Evolutionary conservation across 2,888 invertebrate species (phyloP).

Genomic region (Lasioglossum figueresi): DNA sequence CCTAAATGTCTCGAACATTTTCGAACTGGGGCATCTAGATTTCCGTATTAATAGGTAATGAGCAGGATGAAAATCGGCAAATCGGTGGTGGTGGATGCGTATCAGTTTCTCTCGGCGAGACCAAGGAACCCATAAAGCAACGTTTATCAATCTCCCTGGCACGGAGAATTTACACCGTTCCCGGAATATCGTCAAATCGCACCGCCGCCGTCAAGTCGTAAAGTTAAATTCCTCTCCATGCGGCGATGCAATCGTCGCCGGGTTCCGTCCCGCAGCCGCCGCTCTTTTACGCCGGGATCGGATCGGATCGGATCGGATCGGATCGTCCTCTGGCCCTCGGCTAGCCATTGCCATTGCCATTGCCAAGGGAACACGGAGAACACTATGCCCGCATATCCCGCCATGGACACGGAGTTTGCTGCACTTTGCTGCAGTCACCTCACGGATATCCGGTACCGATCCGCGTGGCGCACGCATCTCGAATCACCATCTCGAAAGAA

Average conservation of each 20-base stretch:
- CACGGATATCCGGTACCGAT: constrained; percentile 81
- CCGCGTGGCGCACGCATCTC: constrained; percentile 57
- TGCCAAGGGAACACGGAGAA: constrained; percentile 33
- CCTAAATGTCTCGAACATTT: neutral
- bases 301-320: neutral
- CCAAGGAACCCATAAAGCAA: constrained; percentile 41
- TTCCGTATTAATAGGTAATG: neutral
- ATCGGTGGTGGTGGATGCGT: neutral
- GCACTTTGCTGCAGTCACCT: constrained; percentile 69
- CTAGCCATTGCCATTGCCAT: neutral
- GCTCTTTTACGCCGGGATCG: constrained; percentile 12
- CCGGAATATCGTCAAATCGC: constrained; percentile 53
- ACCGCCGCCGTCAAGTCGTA: constrained; percentile 40
- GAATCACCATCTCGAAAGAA: constrained; percentile 55
- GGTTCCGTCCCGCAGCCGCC: constrained; percentile 5
- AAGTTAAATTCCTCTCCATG: constrained; percentile 43
- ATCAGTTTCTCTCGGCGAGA: neutral
- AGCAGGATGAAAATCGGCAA: neutral
- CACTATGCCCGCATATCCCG: constrained; percentile 78
- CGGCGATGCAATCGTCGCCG: constrained; percentile 25
- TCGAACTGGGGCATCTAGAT: neutral
- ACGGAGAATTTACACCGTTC: constrained; percentile 36
- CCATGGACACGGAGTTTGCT: constrained; percentile 38
- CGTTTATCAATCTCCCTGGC: constrained; percentile 52
- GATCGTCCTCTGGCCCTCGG: constrained; percentile 9